Base-by-base conservation (phyloP, 2,113 vertebrate genomes). In the Gasterosteus nipponicus region DNA sequence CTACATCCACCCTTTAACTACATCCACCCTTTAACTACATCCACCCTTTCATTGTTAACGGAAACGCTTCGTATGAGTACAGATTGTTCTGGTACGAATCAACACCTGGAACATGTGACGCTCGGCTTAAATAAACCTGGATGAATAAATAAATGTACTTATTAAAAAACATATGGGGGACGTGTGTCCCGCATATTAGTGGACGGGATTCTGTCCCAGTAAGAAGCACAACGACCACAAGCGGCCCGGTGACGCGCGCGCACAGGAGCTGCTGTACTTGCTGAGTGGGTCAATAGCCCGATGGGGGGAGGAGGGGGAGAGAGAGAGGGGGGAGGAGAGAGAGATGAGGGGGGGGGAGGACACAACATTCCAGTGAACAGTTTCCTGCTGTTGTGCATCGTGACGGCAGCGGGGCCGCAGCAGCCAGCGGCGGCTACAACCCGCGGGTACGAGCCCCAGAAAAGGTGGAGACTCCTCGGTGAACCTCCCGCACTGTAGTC, bases 401-500 rank as follows among this genome's bases (percentile, higher is more conserved):
- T 78, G 84, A 76, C 87, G 77, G 84, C 86, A 73, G 72, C 58
- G 35, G 35, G 35, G 35, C 76, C 65, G 10, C 75, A 47, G 73
- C 46, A 35, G 29, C 26, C 31, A 35, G 62, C 63, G 22, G 54
- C 10, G 42, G 35, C 49, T 38, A 46, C 31, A 22, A 46, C 14
- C 63, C 42, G 69, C 10, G 65, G 77, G 90, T 91, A 63, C 88
- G 80, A 87, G 89, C 91, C 92, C 89, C 91, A 93, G 93, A 90
- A 26, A 94, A 95, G 94, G 93, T 93, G 94, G 94, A 91, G 93
- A 94, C 93, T 94, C 92, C 88, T 84, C 5, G 91, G 57, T 77
- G 11, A 94, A 94, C 93, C 93, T 94, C 93, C 93, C 94, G 92
- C 88, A 89, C 81, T 60, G 53, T 84, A 84, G 88, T 91, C 88